Evolutionary conservation across 2,888 invertebrate genomes (phyloP).

Genomic region (Rotaria socialis): DNA sequence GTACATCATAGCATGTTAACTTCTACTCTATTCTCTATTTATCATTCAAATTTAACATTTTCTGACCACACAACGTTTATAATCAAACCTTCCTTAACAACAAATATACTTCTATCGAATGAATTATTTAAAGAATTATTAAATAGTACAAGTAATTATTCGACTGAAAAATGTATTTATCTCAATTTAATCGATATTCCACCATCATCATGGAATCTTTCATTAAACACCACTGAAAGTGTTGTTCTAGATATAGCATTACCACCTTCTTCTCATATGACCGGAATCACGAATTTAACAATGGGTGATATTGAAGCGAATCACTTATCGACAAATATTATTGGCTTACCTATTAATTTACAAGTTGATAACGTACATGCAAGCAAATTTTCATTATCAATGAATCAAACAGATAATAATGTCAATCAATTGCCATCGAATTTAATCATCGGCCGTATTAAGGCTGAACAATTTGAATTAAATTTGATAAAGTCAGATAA

Average conservation of each 20-base stretch:
- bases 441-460: neutral
- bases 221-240: neutral
- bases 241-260: neutral
- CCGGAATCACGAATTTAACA: neutral
- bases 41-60: neutral
- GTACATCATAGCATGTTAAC: too few species aligned
- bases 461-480: constrained; percentile 16
- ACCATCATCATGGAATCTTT: neutral
- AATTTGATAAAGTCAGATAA: constrained; percentile 2
- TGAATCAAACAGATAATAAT: neutral
- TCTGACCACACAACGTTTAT: neutral
- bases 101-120: neutral
- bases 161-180: neutral
- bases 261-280: neutral
- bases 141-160: neutral
- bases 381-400: neutral
- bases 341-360: neutral
- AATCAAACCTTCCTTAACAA: neutral
- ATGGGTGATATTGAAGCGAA: neutral
- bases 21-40: too few species aligned
- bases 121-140: neutral
- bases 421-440: neutral
- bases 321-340: neutral
- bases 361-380: neutral
- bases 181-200: neutral